phyloP scores from a whole-genome alignment of 2,113 vertebrate species.

The Pluvialis apricaria region DNA sequence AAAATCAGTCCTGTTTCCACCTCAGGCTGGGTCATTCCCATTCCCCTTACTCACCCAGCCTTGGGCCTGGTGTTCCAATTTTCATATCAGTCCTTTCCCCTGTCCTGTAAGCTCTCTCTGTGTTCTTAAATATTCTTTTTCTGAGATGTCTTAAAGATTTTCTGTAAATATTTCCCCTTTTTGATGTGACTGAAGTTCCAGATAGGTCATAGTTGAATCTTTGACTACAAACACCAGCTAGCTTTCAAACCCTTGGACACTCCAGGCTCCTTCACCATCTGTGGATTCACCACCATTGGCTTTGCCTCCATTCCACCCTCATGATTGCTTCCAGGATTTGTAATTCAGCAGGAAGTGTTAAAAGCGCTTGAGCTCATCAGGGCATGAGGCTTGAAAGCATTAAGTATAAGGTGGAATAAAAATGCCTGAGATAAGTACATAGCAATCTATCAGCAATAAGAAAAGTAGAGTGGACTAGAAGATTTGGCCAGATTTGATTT shows the following conservation, averaged over 20 bases:
- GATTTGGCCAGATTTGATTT: not conserved
- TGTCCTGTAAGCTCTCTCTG: not conserved
- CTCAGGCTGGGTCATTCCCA: not conserved
- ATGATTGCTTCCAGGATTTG: not conserved
- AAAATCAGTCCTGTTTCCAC: not conserved
- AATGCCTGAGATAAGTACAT: not conserved
- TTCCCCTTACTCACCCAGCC: not conserved
- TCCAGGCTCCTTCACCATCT: not conserved
- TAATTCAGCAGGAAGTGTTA: not conserved
- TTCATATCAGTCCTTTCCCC: not conserved
- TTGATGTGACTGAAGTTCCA: not conserved
- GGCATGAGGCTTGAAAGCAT: not conserved
- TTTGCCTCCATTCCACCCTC: not conserved
- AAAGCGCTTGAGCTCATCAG: not conserved
- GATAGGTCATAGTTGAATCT: not conserved
- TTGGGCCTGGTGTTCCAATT: not conserved
- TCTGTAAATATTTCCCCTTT: not conserved
- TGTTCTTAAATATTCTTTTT: not conserved
- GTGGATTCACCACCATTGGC: not conserved
- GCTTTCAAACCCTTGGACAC: not conserved
- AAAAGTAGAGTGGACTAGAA: not conserved
- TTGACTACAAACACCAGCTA: not conserved
- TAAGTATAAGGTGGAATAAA: not conserved
- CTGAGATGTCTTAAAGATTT: not conserved
- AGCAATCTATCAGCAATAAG: not conserved